Percentiles rank a stretch among this genome's conserved stretches.
Conservation (phyloP, 2,888 invertebrate genomes). For the Pycnomerus fuliginosus region DNA sequence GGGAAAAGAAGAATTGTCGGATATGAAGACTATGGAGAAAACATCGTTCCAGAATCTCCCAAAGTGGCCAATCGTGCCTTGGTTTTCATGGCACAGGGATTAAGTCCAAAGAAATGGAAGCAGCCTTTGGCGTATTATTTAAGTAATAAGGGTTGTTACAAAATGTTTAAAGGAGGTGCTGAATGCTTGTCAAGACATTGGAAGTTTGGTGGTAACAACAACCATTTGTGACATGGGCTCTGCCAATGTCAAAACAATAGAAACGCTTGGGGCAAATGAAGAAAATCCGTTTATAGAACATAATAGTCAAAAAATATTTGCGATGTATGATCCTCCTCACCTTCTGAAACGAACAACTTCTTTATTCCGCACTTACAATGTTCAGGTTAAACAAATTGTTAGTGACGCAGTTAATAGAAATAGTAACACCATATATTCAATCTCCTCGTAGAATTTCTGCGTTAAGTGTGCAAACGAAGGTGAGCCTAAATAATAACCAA, state of each 20-base stretch:
- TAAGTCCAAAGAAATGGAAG: slow-evolving; percentile 14
- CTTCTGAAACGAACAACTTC: slow-evolving; percentile 3
- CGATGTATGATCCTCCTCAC: slow-evolving; percentile 6
- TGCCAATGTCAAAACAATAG: slow-evolving; percentile 6
- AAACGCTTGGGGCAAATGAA: slow-evolving; percentile 2
- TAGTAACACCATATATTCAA: too few species aligned
- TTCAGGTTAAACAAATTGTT: too few species aligned
- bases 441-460: too few species aligned
- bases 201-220: slow-evolving; percentile 3
- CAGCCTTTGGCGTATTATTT: slow-evolving; percentile 22
- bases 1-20: slow-evolving; percentile 9
- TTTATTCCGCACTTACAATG: too few species aligned
- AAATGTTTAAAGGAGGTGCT: too few species aligned
- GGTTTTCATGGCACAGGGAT: slow-evolving; percentile 15
- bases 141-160: slow-evolving; percentile 1
- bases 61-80: slow-evolving; percentile 13
- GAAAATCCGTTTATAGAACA: slow-evolving; percentile 11
- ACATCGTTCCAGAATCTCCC: too few species aligned
- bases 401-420: too few species aligned
- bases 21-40: too few species aligned
- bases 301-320: slow-evolving; percentile 1
- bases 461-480: too few species aligned
- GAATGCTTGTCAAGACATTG: neutral
- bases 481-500: too few species aligned
- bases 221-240: slow-evolving; percentile 18